phyloP scores from a whole-genome alignment of 2,888 invertebrate species.

The Teleiodes luculella region DNA sequence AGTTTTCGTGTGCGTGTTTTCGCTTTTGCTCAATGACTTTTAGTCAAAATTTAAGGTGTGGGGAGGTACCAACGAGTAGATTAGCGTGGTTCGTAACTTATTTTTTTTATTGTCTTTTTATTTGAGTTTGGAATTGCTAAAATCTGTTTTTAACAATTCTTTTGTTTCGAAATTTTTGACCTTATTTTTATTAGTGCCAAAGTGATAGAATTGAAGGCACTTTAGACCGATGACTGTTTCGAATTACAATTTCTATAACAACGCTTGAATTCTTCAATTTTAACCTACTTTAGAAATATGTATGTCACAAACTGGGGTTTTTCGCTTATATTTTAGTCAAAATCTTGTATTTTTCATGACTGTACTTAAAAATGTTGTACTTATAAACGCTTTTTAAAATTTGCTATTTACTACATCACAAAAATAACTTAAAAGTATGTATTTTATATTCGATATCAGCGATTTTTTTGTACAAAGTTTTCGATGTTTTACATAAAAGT shows the following conservation, averaged over 20 bases:
- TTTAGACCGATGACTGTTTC: neutral
- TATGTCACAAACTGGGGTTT: conserved; percentile 9
- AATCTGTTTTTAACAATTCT: neutral
- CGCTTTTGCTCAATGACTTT: conserved; percentile 12
- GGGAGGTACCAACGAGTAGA: conserved; percentile 9
- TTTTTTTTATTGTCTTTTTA: neutral
- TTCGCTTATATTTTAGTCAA: conserved; percentile 1
- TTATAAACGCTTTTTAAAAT: neutral
- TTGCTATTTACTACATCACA: neutral
- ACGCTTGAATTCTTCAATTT: conserved; percentile 1
- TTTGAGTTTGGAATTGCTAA: neutral
- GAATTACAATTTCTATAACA: neutral
- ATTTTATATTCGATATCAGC: neutral
- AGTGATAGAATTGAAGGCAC: conserved; percentile 8
- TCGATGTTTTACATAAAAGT: neutral
- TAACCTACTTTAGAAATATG: neutral
- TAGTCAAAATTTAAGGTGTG: conserved; percentile 18
- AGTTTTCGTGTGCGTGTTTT: conserved; percentile 35
- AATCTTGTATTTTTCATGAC: neutral
- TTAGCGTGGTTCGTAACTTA: conserved; percentile 3
- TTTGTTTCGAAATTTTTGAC: neutral
- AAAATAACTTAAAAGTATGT: neutral
- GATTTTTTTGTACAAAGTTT: neutral
- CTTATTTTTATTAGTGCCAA: conserved; percentile 3
- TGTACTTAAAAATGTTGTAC: neutral